phyloP scores from a whole-genome alignment of 2,797 vertebrate genomes.

The Cottoperca gobio region DNA sequence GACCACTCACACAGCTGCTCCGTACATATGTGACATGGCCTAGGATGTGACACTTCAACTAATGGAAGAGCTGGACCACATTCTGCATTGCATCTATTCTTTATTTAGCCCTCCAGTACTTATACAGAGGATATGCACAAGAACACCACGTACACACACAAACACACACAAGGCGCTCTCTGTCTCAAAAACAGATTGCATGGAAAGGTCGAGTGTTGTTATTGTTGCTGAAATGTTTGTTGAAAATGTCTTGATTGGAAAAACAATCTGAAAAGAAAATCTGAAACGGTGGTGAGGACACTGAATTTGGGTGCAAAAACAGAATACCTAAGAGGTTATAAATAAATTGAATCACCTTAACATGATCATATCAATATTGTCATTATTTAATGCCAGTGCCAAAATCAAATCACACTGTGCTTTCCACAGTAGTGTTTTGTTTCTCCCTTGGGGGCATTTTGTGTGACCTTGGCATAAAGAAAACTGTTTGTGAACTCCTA shows the following conservation, averaged over 20 bases:
- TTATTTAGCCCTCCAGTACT: background rate
- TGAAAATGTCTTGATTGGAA: background rate
- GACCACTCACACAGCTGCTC: conserved; percentile 26
- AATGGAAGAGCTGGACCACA: background rate
- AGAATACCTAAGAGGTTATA: background rate
- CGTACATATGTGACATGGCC: background rate
- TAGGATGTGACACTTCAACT: conserved; percentile 5
- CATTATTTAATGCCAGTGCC: background rate
- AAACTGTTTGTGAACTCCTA: background rate
- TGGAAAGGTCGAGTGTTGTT: conserved; percentile 1
- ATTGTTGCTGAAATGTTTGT: background rate
- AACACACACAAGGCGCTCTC: background rate
- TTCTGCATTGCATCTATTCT: conserved; percentile 8
- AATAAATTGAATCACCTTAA: background rate
- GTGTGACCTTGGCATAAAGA: background rate
- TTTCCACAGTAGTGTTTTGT: background rate
- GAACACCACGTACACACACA: background rate
- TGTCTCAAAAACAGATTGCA: background rate
- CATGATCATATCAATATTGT: background rate
- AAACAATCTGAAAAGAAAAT: background rate
- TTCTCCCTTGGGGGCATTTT: conserved; percentile 8
- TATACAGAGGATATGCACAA: background rate
- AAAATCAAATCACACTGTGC: background rate
- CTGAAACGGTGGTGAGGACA: background rate
- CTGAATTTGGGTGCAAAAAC: background rate